Base-by-base conservation (phyloP, 2,797 vertebrate species). In the Notoglanidium macrostoma region DNA sequence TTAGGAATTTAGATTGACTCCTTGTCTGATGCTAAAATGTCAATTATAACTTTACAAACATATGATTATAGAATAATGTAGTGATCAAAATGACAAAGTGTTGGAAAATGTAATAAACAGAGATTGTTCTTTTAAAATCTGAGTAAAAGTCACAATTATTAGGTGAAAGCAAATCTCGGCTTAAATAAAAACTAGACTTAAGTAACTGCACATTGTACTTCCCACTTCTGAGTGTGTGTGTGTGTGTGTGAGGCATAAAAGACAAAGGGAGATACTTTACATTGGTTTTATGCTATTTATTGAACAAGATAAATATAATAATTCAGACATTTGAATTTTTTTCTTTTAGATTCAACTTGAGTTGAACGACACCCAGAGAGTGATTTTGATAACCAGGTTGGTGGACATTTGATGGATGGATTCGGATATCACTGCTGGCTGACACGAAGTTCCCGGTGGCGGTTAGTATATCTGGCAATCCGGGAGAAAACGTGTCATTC, bases 401-500 rank as follows among this genome's bases (percentile, higher is more conserved):
- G 21, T 51, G 19, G 67, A 44, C 59, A 68, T 84, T 54, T 84
- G 46, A 59, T 65, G 19, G 73, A 67, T 29, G 44, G 84, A 86
- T 80, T 68, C 88, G 0, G 87, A 95, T 46, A 94, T 96, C 84
- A 90, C 96, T 97, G 96, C 94, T 97, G 96, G 94, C 95, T 96
- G 98, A 98, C 97, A 98, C 97, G 97, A 96, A 95, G 96, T 97
- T 97, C 98, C 98, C 97, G 97, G 97, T 97, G 98, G 96, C 97
- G 88, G 91, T 94, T 88, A 88, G 85, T 87, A 84, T 92, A 77
- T 91, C 92, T 95, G 55, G 97, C 98, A 96, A 97, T 98, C 97
- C 97, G 97, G 97, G 98, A 99, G 97, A 99, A 97, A 98, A 98
- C 98, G 98, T 99, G 98, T 99, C 98, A 99, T 99, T 98, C 94